Percentiles rank a stretch among this genome's conserved stretches.
These are phyloP conservation scores for Anguilla rostrata DNA, from an alignment of 2,113 vertebrate genomes.

Conservation along the genomic window DNA sequence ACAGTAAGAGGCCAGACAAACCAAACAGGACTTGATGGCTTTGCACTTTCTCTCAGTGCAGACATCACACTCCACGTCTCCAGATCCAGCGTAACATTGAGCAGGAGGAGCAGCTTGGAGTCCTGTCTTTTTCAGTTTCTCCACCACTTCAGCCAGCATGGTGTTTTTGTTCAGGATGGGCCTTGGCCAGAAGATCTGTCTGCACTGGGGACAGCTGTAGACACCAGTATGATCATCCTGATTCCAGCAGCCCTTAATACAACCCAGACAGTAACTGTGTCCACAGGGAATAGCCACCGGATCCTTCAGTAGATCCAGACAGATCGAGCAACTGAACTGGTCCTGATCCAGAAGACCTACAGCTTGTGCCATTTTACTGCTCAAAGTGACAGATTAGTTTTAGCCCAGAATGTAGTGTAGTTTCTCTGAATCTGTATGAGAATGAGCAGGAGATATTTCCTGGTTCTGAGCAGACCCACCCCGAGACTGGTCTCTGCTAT, in stretches of 20 bases:
- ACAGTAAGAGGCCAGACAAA: slow-evolving; percentile 28
- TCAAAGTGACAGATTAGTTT: no score
- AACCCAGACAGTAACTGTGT: slow-evolving; percentile 74
- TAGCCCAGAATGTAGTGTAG: no score
- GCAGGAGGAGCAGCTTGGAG: slow-evolving; percentile 19
- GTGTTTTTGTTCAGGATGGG: neutral
- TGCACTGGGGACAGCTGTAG: slow-evolving; percentile 57
- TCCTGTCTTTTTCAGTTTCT: slow-evolving; percentile 19
- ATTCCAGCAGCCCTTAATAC: slow-evolving; percentile 60
- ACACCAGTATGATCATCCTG: fast-evolving
- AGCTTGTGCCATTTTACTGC: no score
- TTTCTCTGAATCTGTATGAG: no score
- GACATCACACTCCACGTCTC: slow-evolving; percentile 28
- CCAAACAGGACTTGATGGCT: slow-evolving; percentile 23
- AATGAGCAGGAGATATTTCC: no score
- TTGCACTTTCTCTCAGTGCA: slow-evolving; percentile 19
- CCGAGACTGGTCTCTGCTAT: no score
- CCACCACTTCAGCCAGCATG: slow-evolving; percentile 20
- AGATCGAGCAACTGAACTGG: no score
- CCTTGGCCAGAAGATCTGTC: no score
- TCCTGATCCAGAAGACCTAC: no score
- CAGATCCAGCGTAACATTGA: slow-evolving; percentile 23
- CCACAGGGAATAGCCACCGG: slow-evolving; percentile 72
- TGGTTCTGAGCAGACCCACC: no score
- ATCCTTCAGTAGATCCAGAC: slow-evolving; percentile 23